phyloP scores from a whole-genome alignment of 2,113 vertebrate species.

The Peromyscus leucopus region DNA sequence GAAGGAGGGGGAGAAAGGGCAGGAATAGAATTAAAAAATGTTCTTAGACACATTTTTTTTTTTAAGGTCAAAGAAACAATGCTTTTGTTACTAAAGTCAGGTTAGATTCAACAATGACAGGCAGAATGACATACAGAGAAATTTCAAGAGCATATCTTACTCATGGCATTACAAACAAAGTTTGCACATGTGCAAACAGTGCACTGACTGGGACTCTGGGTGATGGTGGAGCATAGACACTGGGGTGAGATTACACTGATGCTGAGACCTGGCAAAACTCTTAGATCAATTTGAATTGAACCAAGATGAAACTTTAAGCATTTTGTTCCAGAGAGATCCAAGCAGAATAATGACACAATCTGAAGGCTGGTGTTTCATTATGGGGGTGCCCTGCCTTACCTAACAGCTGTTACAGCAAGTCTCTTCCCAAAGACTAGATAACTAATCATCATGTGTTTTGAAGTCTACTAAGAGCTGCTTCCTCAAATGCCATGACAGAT shows the following conservation, averaged over 20 bases:
- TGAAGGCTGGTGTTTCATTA: slow-evolving; percentile 61
- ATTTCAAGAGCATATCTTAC: background rate
- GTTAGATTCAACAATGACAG: slow-evolving; percentile 26
- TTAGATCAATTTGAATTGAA: slow-evolving; percentile 70
- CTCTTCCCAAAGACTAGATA: slow-evolving; percentile 51
- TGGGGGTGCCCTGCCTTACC: slow-evolving; percentile 43
- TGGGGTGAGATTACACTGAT: slow-evolving; percentile 55
- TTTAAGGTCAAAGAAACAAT: background rate
- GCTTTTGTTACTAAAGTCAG: slow-evolving; percentile 18
- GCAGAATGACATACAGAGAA: background rate
- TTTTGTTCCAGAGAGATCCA: slow-evolving; percentile 69
- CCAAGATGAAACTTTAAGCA: slow-evolving; percentile 70
- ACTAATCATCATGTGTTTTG: slow-evolving; percentile 68
- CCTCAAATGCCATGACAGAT: slow-evolving; percentile 6
- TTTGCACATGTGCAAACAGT: background rate
- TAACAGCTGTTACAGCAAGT: slow-evolving; percentile 67
- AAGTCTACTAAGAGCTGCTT: slow-evolving; percentile 74
- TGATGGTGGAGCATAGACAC: background rate
- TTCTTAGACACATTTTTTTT: background rate
- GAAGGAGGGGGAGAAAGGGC: background rate
- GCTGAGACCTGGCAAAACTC: slow-evolving; percentile 71
- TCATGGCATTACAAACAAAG: background rate
- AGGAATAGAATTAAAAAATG: background rate
- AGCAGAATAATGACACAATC: slow-evolving; percentile 59
- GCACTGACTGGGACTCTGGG: background rate